Base-by-base conservation (phyloP, 2,888 invertebrate genomes). In the Acrobasis consociella region DNA sequence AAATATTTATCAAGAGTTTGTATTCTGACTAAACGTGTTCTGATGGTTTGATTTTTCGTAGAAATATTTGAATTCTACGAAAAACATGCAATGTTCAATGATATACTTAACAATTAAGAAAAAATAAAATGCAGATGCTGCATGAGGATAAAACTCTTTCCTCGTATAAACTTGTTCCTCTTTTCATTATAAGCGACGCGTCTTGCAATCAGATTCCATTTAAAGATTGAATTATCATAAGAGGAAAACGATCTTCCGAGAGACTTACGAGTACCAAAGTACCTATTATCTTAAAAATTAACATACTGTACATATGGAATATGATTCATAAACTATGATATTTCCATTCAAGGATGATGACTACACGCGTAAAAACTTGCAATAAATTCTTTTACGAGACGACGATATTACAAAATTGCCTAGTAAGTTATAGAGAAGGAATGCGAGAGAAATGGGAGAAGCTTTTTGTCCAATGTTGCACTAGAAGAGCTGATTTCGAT, bases 191-290 rank as follows among this genome's bases (percentile, higher is more conserved):
- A 22, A 52, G 8, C n/a, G 52, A 52, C 37, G 52, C 7, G 52
- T 52, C 53, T 16, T 39, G 5, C 16, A 55, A 39, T 17, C 11
- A 38, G 15, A 39, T 46, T 13, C 46, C 39, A 9, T 39, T 39
- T 16, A 39, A 39, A 55, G 46, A 55, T 39, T 38, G 16, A 5
- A 55, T 39, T 15, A 39, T 39, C 15, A 1, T 55, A 55, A 55
- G 39, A 55, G 53, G 55, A 55, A 39, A 55, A 55, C 16, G 9
- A 39, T 55, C 7, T 22, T n/a, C 52, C 31, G 9, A 31, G 52
- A 52, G 13, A 11, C 9, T 46, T 22, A 22, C 22, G 22, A 22
- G 22, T 22, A 22, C 22, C 22, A 2, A 22, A 22, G 22, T 22
- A 22, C 22, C 22, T 22, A 22, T 22, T 22, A 22, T 22, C 22